These are phyloP conservation scores for Pseudois nayaur DNA, from an alignment of 2,113 vertebrate genomes.

Conservation along the genomic window DNA sequence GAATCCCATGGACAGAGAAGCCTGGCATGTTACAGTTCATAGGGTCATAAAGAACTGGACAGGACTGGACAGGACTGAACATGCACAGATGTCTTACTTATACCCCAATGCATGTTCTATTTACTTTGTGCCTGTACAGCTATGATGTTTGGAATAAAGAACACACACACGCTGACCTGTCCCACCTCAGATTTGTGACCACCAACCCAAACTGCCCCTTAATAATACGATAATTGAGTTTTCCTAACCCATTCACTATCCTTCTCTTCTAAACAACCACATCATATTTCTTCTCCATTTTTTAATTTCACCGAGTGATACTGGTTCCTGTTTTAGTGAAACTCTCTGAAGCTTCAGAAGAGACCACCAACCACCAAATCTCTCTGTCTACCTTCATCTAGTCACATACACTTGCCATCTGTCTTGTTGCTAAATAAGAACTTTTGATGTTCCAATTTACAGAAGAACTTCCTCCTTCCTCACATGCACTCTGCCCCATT, in stretches of 20 bases:
- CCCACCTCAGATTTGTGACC: neutral
- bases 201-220: neutral
- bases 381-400: neutral
- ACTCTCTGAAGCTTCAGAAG: neutral
- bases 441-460: neutral
- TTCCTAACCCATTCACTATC: neutral
- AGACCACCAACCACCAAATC: neutral
- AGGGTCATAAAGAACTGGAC: neutral
- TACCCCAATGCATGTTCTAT: neutral
- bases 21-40: neutral
- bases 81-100: neutral
- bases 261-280: neutral
- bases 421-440: neutral
- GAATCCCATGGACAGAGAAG: neutral
- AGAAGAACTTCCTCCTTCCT: neutral
- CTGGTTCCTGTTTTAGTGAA: neutral
- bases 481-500: neutral
- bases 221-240: neutral
- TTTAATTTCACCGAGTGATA: neutral
- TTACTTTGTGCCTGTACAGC: neutral
- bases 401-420: neutral
- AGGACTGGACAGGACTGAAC: neutral
- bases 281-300: neutral
- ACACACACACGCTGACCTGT: neutral
- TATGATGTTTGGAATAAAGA: neutral